Evolutionary conservation across 2,113 vertebrate genomes (phyloP).

Genomic region (Sinocyclocheilus anshuiensis): DNA sequence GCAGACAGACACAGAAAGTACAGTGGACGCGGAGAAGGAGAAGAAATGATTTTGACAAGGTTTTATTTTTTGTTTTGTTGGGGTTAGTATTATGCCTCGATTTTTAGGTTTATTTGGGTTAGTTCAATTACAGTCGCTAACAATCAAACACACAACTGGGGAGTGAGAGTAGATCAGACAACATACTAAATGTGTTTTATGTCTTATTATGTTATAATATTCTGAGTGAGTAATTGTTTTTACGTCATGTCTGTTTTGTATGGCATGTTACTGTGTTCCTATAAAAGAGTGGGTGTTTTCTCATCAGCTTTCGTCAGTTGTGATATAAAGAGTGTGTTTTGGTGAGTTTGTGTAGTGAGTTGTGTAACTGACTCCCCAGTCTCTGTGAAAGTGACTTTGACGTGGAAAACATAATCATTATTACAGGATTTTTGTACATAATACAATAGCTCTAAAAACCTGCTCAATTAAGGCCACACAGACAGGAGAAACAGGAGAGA

Average conservation of each 20-base stretch:
- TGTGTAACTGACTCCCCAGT: conserved; percentile 37
- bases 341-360: conserved; percentile 28
- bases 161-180: conserved; percentile 6
- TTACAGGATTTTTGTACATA: conserved; percentile 37
- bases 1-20: conserved; percentile 52
- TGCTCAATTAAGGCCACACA: conserved; percentile 2
- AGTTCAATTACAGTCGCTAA: conserved; percentile 37
- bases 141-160: conserved; percentile 29
- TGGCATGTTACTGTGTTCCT: neutral
- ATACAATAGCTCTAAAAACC: conserved; percentile 26
- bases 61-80: conserved; percentile 51
- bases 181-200: conserved; percentile 7
- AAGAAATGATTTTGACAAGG: conserved; percentile 40
- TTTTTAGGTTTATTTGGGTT: conserved; percentile 44
- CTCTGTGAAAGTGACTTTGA: conserved; percentile 13
- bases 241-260: neutral
- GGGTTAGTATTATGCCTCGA: conserved; percentile 31
- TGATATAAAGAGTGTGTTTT: conserved; percentile 12
- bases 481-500: conserved; percentile 35
- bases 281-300: neutral
- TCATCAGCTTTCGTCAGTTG: neutral
- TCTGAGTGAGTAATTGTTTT: neutral
- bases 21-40: conserved; percentile 31
- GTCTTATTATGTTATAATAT: neutral
- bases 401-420: neutral